Evolutionary conservation across 2,113 vertebrate species (phyloP).

Genomic region (Columbina picui): DNA sequence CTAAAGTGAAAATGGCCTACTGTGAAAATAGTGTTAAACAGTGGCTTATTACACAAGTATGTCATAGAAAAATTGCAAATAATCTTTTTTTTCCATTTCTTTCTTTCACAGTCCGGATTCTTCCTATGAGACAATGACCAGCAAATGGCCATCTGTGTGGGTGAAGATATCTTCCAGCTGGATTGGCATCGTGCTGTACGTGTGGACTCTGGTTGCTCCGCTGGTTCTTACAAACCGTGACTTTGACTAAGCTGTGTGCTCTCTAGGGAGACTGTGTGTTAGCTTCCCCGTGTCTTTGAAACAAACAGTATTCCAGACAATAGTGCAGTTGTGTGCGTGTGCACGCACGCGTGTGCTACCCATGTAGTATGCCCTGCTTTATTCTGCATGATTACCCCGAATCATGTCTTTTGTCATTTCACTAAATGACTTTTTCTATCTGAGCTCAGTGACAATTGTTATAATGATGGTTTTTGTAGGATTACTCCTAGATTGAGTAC

Average conservation of each 20-base stretch:
- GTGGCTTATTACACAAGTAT: not conserved
- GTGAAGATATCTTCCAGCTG: constrained; percentile 98
- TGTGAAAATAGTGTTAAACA: not conserved
- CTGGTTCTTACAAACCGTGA: constrained; percentile 96
- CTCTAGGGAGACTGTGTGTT: not conserved
- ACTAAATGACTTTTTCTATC: constrained; percentile 50
- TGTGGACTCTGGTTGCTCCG: constrained; percentile 96
- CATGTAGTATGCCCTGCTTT: constrained; percentile 37
- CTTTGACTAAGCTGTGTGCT: constrained; percentile 84
- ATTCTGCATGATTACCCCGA: constrained; percentile 73
- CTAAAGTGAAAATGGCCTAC: not conserved
- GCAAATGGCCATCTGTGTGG: constrained; percentile 97
- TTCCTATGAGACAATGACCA: constrained; percentile 89
- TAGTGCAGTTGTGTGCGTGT: constrained; percentile 56
- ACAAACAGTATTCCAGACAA: constrained; percentile 53
- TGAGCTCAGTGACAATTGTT: constrained; percentile 34
- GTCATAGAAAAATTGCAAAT: not conserved
- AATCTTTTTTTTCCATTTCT: not conserved
- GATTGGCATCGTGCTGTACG: constrained; percentile 94
- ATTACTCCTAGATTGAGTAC: not conserved
- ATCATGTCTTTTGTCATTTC: constrained; percentile 56
- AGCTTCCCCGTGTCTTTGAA: constrained; percentile 13
- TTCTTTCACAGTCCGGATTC: constrained; percentile 79
- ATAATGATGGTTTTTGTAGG: not conserved
- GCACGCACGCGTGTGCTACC: not conserved